Conservation (phyloP, 2,797 vertebrate species). For the Platyrinchus mystaceus region DNA sequence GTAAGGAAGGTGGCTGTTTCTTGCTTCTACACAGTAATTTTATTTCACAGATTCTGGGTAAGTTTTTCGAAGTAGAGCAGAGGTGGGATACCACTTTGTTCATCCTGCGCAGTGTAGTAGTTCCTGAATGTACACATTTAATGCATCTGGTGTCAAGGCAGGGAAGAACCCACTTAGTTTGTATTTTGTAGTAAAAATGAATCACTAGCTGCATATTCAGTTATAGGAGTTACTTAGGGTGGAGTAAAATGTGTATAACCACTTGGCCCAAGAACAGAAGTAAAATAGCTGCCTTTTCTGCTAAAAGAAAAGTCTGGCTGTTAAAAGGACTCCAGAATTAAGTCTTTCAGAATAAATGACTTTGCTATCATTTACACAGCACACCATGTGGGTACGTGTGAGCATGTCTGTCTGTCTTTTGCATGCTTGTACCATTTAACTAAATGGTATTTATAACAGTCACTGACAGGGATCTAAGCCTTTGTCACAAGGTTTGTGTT, state of each 20-base stretch:
- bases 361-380: neutral
- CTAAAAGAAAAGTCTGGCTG: neutral
- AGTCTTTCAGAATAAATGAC: neutral
- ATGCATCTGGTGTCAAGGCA: neutral
- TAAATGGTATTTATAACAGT: neutral
- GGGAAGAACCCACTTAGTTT: neutral
- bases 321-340: neutral
- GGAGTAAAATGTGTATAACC: neutral
- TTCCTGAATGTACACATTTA: neutral
- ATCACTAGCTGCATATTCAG: neutral
- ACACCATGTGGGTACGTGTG: rapidly evolving
- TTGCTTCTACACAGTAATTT: neutral
- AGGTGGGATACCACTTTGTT: neutral
- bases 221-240: neutral
- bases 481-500: neutral
- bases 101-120: neutral
- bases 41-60: neutral
- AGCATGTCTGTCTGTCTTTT: neutral
- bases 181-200: neutral
- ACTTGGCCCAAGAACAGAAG: neutral
- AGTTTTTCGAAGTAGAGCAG: neutral
- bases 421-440: neutral
- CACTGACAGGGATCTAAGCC: neutral
- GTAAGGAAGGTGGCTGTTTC: neutral
- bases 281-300: neutral